phyloP scores from a whole-genome alignment of 2,888 invertebrate species.

The Choreutis nemorana region DNA sequence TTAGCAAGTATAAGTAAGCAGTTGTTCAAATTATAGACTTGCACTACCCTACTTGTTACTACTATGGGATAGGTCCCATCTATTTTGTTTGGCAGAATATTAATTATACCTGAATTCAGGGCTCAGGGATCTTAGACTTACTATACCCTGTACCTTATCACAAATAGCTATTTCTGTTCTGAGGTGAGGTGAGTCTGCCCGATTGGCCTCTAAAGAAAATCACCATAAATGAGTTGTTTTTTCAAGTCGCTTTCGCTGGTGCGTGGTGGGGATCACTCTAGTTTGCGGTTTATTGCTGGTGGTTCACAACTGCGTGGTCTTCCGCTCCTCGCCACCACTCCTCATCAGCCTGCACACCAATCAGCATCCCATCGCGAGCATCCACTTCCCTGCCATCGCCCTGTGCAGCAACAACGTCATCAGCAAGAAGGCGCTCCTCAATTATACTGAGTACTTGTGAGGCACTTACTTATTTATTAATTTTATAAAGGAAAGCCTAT shows the following conservation, averaged over 20 bases:
- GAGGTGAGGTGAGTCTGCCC: slow-evolving; percentile 3
- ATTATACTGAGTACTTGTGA: slow-evolving; percentile 37
- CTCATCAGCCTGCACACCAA: slow-evolving; percentile 26
- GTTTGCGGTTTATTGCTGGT: slow-evolving; percentile 8
- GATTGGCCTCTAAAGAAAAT: not conserved
- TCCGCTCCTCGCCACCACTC: slow-evolving; percentile 10
- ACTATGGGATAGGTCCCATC: too few species aligned
- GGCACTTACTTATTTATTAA: slow-evolving; percentile 16
- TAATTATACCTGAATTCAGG: too few species aligned
- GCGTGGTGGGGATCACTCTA: slow-evolving; percentile 6
- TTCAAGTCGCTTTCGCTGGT: slow-evolving; percentile 8
- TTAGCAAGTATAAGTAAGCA: too few species aligned
- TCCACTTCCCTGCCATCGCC: slow-evolving; percentile 68
- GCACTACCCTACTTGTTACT: too few species aligned
- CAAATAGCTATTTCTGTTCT: too few species aligned
- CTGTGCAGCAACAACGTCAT: slow-evolving; percentile 66
- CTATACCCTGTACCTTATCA: too few species aligned
- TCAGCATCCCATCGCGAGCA: slow-evolving; percentile 39
- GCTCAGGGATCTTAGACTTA: too few species aligned
- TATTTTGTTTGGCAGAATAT: too few species aligned
- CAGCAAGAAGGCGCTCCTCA: slow-evolving; percentile 25
- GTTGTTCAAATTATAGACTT: too few species aligned
- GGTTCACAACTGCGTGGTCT: slow-evolving; percentile 2
- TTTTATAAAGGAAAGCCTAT: too few species aligned
- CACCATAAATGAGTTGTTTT: not conserved